Evolutionary conservation across 1,140 invertebrate species (phyloP).

Genomic region (Heliconius himera): DNA sequence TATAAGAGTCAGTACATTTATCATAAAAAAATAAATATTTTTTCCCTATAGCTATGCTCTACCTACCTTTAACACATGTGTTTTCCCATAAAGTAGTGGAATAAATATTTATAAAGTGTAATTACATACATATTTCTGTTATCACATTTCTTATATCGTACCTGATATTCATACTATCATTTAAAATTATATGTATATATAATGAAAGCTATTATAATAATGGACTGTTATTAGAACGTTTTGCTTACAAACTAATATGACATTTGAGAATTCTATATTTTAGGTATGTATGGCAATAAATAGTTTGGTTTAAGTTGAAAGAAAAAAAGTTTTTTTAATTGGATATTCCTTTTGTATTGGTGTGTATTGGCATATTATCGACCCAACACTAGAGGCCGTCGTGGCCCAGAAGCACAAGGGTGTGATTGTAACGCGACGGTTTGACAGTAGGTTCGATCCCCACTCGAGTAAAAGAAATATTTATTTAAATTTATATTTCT

Average conservation of each 20-base stretch:
- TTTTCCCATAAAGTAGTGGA: not conserved
- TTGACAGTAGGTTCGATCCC: no score
- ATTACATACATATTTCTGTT: constrained; percentile 30
- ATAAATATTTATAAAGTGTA: constrained; percentile 35
- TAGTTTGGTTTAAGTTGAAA: no score
- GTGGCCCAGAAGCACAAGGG: no score
- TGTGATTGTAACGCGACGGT: no score
- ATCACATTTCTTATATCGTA: constrained; percentile 25
- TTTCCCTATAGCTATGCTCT: not conserved
- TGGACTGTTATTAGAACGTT: not conserved
- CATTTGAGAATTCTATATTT: not conserved
- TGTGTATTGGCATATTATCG: no score
- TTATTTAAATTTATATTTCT: no score
- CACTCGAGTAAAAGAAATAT: no score
- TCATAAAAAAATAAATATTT: not conserved
- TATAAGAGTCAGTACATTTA: no score
- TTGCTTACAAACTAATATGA: no score
- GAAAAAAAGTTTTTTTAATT: no score
- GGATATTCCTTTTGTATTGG: no score
- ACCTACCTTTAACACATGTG: not conserved
- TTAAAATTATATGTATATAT: not conserved
- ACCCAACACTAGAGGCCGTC: no score
- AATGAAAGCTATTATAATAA: constrained; percentile 1
- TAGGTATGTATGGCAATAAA: not conserved
- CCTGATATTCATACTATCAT: not conserved